Evolutionary conservation across 2,797 vertebrate species (phyloP).

Genomic region (Gymnoscopelus microlampas): DNA sequence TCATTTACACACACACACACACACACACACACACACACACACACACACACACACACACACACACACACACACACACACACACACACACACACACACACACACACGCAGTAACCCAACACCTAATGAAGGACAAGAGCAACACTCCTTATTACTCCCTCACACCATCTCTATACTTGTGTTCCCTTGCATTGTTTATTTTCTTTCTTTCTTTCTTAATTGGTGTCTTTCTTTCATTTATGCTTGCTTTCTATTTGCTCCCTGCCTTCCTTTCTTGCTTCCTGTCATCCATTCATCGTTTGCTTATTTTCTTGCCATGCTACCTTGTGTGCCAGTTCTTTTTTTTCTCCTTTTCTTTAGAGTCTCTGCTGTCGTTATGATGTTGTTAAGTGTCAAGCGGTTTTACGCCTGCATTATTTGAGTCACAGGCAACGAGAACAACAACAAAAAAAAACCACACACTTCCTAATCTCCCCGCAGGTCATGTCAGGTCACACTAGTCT

Average conservation of each 20-base stretch:
- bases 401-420: slow-evolving; percentile 20
- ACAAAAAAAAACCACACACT: slow-evolving; percentile 2
- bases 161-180: background rate
- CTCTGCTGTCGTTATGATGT: background rate
- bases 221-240: background rate
- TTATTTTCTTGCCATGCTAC: background rate
- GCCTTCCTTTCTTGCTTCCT: background rate
- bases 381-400: slow-evolving; percentile 16
- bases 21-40: too few species aligned
- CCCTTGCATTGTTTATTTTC: too few species aligned
- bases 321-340: background rate
- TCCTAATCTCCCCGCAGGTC: slow-evolving; percentile 35
- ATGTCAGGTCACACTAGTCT: slow-evolving; percentile 29
- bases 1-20: too few species aligned
- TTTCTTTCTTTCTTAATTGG: slow-evolving; percentile 1
- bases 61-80: too few species aligned
- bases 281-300: background rate
- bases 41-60: too few species aligned
- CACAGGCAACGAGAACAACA: slow-evolving; percentile 27
- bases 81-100: too few species aligned
- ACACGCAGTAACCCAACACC: slow-evolving; percentile 53
- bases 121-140: slow-evolving; percentile 37
- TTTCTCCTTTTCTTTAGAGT: background rate
- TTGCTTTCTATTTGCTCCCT: background rate
- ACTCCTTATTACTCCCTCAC: slow-evolving; percentile 29